Evolutionary conservation across 2,888 invertebrate species (phyloP).

Genomic region (Pherbina coryleti): DNA sequence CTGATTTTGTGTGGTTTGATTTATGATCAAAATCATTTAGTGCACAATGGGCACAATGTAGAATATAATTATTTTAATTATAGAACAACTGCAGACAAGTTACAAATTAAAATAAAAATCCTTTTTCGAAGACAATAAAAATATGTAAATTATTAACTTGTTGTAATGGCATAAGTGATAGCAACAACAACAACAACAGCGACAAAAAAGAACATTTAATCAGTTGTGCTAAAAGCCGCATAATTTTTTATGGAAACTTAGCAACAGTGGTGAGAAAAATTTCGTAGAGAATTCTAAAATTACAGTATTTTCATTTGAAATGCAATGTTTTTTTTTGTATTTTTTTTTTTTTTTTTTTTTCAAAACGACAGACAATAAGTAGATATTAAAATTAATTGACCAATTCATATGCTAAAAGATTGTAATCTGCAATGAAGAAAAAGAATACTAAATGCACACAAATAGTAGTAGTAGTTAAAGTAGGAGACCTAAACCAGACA

Average conservation of each 20-base stretch:
- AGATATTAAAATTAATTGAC: conserved; percentile 36
- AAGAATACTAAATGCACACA: not conserved
- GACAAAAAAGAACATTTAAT: conserved; percentile 14
- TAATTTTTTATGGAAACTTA: conserved; percentile 8
- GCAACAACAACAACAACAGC: conserved; percentile 5
- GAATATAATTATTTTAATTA: no score
- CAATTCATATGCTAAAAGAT: conserved; percentile 34
- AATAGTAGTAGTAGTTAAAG: not conserved
- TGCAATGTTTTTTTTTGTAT: conserved; percentile 10
- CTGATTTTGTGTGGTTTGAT: no score
- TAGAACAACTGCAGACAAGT: no score
- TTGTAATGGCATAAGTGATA: not conserved
- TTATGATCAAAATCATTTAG: no score
- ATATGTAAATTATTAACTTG: conserved; percentile 2
- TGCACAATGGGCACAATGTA: no score
- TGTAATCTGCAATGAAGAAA: conserved; percentile 13
- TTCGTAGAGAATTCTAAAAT: not conserved
- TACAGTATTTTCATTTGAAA: conserved; percentile 24
- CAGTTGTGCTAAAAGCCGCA: not conserved
- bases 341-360: conserved; percentile 6
- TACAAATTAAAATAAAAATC: conserved; percentile 17
- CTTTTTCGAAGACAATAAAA: conserved; percentile 30
- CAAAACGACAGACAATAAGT: not conserved
- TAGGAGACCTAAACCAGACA: not conserved
- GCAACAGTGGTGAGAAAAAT: conserved; percentile 1